Conservation (phyloP, 2,797 vertebrate species). For the Macroramphosus scolopax region DNA sequence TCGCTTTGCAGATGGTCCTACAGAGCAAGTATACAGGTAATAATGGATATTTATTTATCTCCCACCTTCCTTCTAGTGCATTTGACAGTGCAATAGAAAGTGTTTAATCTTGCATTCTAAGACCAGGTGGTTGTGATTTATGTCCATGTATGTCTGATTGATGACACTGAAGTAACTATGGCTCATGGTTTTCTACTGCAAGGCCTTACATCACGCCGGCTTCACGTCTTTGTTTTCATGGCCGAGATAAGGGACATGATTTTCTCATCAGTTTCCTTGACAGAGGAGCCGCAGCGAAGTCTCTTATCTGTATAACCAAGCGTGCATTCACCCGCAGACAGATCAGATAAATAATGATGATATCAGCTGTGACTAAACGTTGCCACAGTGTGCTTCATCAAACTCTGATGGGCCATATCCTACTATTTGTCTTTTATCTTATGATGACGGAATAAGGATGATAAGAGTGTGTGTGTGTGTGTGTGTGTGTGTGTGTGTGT, state of each 20-base stretch:
- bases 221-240: conserved; percentile 20
- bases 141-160: conserved; percentile 3
- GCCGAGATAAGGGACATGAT: conserved; percentile 33
- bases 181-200: conserved; percentile 5
- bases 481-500: conserved; percentile 1
- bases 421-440: conserved; percentile 28
- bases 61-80: too few relatives aligned
- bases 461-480: not conserved
- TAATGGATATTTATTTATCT: too few relatives aligned
- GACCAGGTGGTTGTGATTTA: not conserved
- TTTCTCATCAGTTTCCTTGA: conserved; percentile 35
- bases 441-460: not conserved
- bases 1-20: conserved; percentile 9
- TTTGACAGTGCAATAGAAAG: too few relatives aligned
- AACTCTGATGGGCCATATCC: conserved; percentile 19
- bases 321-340: conserved; percentile 18
- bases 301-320: conserved; percentile 44
- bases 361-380: conserved; percentile 12
- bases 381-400: conserved; percentile 33
- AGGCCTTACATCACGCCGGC: conserved; percentile 3
- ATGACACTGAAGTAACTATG: not conserved
- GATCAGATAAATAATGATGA: too few relatives aligned
- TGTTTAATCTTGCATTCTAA: not conserved
- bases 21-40: not conserved
- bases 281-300: conserved; percentile 12